Base-by-base conservation (phyloP, 2,113 vertebrate species). In the Seriola quinqueradiata region DNA sequence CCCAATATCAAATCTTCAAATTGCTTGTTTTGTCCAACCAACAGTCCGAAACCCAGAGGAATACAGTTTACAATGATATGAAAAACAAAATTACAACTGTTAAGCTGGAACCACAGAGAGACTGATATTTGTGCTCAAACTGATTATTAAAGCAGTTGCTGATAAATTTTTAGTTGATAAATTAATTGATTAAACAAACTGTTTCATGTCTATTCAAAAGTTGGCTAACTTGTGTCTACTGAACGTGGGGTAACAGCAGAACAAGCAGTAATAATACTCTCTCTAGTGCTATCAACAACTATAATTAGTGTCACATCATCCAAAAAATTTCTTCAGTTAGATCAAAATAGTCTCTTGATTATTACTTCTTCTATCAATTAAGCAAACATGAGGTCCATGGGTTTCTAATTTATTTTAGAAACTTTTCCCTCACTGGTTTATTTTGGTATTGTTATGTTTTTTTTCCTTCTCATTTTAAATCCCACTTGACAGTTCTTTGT, bases 401-500 rank as follows among this genome's bases (percentile, higher is more conserved):
- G 54, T 66, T 61, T 60, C 25, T 48, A 63, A 70, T 44, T 58
- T 44, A 23, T 70, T 52, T 75, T 13, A 42, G 2, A 73, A 73
- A 68, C 55, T 44, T 66, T 76, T 46, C 23, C 67, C 67, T 63
- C 64, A 3, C 48, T 75, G 70, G 60, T 78, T 77, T 76, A 84
- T 81, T 84, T 82, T 34, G 21, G 28, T 65, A 44, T 83, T 85
- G 83, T 79, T 86, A 55, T 75, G 50, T 4, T 10, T 71, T 79
- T 69, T 82, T 77, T 55, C 28, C 57, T 75, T 72, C 64, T 72
- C 54, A 54, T 77, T 89, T 71, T 59, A 90, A 92, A 92, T 86
- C 89, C 90, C 84, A 54, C 46, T 82, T 87, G 83, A 86, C 90
- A 89, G 72, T 88, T 89, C 82, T 90, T 88, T 87, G 86, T 70